Evolutionary conservation across 2,113 vertebrate species (phyloP), one percentile per base, ranked within the genome.

Genomic region (Opisthocomus hoazin): DNA sequence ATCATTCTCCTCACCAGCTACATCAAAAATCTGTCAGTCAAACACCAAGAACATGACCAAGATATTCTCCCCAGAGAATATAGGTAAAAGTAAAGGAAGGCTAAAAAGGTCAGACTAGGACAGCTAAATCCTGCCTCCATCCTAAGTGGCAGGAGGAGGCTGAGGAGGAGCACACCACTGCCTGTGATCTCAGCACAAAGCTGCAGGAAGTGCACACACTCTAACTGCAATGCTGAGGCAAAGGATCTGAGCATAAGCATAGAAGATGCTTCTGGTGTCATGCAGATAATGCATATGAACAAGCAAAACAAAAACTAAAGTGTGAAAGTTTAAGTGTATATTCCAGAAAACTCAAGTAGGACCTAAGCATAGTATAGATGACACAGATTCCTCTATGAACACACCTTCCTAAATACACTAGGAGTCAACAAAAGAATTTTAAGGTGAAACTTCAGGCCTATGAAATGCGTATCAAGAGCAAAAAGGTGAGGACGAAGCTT

Each of bases 401-500:
- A 53, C 37, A 61, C 19, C 39, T 65, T 82, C 34, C 75, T 36
- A 83, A 53, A 34, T 22, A 48, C 27, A 29, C 26, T 30, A 15
- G 14, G 39, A 56, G 23, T 37, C 48, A 81, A 32, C 46, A 56
- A 36, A 76, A 76, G 8, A 71, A 85, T 61, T 30, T 65, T 66
- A 85, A 71, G 43, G 58, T 63, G 60, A 82, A 93, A 66, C 21
- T 87, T 75, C 60, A 84, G 36, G 19, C 24, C 45, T 34, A 24
- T 16, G 24, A 70, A 78, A 81, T 2, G 3, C 29, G 7, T 46
- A 84, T n/a, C 61, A 60, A 41, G 19, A 48, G 43, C 30, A 84
- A 89, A 90, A 86, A 87, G 84, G 84, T 81, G 36, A 87, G 36
- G 43, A 81, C 64, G 20, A 56, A 87, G 34, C 14, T 84, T 78